Evolutionary conservation across 2,113 vertebrate genomes (phyloP).

Genomic region (Stomatorhinus ivindoensis): DNA sequence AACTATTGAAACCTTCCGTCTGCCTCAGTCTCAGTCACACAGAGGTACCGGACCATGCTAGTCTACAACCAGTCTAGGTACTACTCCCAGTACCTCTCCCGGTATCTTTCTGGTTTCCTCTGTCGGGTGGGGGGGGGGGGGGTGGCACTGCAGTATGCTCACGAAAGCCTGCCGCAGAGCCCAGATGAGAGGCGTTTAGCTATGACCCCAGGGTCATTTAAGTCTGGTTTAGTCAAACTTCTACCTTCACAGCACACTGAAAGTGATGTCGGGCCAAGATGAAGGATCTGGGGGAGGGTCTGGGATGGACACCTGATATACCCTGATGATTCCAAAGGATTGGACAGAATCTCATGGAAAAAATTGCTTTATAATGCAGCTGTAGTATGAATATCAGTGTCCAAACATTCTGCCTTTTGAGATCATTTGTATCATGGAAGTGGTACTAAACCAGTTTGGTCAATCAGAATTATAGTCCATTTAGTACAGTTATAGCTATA

Average conservation of each 20-base stretch:
- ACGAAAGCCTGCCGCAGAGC: constrained; percentile 70
- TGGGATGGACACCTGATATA: not conserved
- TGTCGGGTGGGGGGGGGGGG: constrained; percentile 50
- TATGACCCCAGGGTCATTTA: constrained; percentile 66
- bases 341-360: not conserved
- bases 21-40: constrained; percentile 53
- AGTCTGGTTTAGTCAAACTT: constrained; percentile 63
- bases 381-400: not conserved
- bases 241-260: constrained; percentile 56
- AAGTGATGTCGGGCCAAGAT: constrained; percentile 45
- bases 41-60: constrained; percentile 29
- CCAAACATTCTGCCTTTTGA: not conserved
- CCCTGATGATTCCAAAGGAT: not conserved
- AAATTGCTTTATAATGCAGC: not conserved
- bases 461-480: not conserved
- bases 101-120: constrained; percentile 49
- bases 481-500: not conserved
- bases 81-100: constrained; percentile 56
- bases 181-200: constrained; percentile 60
- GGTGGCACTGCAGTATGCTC: constrained; percentile 65
- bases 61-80: not conserved
- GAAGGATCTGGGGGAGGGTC: not conserved
- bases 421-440: not conserved
- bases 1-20: constrained; percentile 44
- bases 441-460: not conserved